phyloP scores from a whole-genome alignment of 2,797 vertebrate genomes.

The Strix occidentalis region DNA sequence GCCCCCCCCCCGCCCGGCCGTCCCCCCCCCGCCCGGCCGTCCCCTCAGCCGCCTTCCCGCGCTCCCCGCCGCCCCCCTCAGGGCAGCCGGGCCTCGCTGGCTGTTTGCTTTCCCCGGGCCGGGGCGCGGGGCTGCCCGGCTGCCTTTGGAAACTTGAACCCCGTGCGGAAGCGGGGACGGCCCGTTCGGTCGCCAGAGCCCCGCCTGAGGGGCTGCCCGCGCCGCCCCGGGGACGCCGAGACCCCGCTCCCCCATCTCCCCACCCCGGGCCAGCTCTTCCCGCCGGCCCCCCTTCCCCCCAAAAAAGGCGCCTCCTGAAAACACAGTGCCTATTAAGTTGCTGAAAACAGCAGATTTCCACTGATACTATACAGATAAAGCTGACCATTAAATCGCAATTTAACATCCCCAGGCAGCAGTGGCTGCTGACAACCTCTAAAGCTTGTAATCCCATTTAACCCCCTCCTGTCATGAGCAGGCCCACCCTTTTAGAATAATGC shows the following conservation, averaged over 20 bases:
- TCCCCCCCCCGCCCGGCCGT: neutral
- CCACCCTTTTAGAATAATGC: constrained; percentile 77
- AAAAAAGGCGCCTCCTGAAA: constrained; percentile 44
- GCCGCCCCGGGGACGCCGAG: neutral
- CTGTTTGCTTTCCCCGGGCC: neutral
- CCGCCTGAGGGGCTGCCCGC: neutral
- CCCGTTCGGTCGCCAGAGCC: neutral
- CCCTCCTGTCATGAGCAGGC: constrained; percentile 82
- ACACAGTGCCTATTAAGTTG: constrained; percentile 74
- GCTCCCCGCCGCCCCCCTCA: neutral
- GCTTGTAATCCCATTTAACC: constrained; percentile 90
- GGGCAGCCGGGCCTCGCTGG: neutral
- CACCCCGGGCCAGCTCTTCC: neutral
- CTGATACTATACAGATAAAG: constrained; percentile 78
- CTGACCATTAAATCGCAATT: constrained; percentile 89
- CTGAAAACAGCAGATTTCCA: constrained; percentile 79
- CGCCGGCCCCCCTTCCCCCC: neutral
- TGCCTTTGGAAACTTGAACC: neutral
- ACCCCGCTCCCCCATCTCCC: neutral
- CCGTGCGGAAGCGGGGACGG: neutral
- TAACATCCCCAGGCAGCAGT: constrained; percentile 79
- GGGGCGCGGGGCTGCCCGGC: neutral
- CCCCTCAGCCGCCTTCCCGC: neutral
- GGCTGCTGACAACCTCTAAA: constrained; percentile 82
- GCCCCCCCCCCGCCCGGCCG: too few relatives aligned